A percentile compares a stretch with the other conserved stretches of the same genome.
These are phyloP conservation scores for Petromus typicus DNA, from an alignment of 2,113 vertebrate species.

Conservation along the genomic window DNA sequence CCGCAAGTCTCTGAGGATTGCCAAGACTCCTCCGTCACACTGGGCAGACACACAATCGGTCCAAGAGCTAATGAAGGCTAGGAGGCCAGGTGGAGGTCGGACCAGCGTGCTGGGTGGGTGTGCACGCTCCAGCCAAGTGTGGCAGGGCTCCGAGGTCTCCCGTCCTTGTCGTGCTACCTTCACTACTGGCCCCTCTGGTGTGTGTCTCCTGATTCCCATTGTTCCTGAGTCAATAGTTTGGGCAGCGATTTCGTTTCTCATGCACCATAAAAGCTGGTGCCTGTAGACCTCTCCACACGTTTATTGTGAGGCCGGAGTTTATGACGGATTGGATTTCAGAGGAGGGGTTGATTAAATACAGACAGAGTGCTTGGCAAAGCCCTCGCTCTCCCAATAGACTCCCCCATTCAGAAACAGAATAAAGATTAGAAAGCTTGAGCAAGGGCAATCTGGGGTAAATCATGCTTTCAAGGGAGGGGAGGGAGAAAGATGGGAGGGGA, in stretches of 20 bases:
- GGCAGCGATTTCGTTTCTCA: background rate
- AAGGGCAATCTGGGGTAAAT: constrained; percentile 29
- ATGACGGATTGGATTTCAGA: constrained; percentile 54
- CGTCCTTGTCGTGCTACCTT: background rate
- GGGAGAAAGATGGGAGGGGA: background rate
- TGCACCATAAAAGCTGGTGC: background rate
- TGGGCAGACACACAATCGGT: background rate
- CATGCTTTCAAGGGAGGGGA: constrained; percentile 50
- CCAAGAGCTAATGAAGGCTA: background rate
- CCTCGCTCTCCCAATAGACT: constrained; percentile 63
- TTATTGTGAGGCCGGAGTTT: constrained; percentile 41
- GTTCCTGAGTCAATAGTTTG: background rate
- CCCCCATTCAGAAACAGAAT: constrained; percentile 63
- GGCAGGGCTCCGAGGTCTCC: background rate
- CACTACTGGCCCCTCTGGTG: background rate
- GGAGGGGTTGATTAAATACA: constrained; percentile 55
- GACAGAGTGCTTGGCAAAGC: constrained; percentile 56
- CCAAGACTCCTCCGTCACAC: constrained; percentile 1
- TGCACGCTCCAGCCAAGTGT: no score
- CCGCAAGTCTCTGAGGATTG: constrained; percentile 5
- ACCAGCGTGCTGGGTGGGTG: background rate
- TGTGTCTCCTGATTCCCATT: background rate
- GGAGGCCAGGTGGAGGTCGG: background rate
- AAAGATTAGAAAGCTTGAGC: constrained; percentile 37
- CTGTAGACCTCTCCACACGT: constrained; percentile 7